Evolutionary conservation across 53 echinoderm and acorn worm species (phyloP).

Genomic region (Patiria pectinifera): DNA sequence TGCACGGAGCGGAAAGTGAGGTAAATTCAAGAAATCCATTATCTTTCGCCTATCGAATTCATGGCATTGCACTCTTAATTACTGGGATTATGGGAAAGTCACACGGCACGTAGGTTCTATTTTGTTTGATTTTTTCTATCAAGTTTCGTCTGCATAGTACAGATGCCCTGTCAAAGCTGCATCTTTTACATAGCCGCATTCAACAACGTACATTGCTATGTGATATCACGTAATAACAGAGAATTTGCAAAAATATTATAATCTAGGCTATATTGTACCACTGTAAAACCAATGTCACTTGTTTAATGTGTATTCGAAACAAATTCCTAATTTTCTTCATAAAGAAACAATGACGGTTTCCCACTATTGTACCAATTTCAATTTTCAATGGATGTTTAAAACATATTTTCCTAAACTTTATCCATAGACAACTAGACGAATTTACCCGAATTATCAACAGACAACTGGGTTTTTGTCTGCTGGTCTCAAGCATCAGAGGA

Average conservation of each 20-base stretch:
- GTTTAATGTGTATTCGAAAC: background rate
- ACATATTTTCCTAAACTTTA: background rate
- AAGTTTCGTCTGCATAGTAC: slow-evolving; percentile 7
- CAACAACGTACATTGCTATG: background rate
- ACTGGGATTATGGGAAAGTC: background rate
- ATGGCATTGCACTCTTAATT: slow-evolving; percentile 19
- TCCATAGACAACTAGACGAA: background rate
- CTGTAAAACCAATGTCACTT: background rate
- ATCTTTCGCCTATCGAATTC: background rate
- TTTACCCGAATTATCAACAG: background rate
- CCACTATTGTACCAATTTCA: too few relatives aligned
- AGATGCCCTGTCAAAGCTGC: background rate
- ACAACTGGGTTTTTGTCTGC: background rate
- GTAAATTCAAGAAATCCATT: background rate
- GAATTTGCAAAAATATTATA: background rate
- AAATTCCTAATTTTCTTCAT: background rate
- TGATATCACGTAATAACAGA: background rate
- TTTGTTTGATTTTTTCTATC: background rate
- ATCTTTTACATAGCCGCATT: background rate
- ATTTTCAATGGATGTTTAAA: too few relatives aligned
- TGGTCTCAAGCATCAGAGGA: background rate
- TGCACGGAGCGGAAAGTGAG: slow-evolving; percentile 9
- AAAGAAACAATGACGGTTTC: background rate
- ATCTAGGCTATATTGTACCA: background rate
- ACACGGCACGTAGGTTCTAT: background rate